Evolutionary conservation across 2,888 invertebrate species (phyloP).

Genomic region (Omphaloscelis lunosa): DNA sequence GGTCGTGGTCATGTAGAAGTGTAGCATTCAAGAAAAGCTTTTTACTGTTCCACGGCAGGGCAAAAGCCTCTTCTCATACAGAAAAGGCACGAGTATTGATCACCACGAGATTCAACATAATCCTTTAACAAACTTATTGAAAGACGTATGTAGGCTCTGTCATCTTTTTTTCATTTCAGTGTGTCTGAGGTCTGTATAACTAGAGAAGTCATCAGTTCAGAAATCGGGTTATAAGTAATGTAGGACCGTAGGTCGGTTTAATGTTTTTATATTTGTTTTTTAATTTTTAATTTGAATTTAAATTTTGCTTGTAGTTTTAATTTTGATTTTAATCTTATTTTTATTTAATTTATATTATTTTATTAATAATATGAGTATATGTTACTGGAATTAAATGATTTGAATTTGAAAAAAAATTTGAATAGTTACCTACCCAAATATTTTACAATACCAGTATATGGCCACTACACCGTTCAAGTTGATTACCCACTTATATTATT

Average conservation of each 20-base stretch:
- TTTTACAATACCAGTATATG: background rate
- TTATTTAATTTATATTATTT: too few relatives aligned
- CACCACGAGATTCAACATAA: background rate
- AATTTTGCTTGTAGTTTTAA: too few relatives aligned
- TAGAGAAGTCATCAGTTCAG: background rate
- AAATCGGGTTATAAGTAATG: background rate
- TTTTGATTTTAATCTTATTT: too few relatives aligned
- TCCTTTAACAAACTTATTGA: background rate
- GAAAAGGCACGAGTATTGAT: background rate
- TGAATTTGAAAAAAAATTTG: too few relatives aligned
- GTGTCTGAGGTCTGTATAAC: background rate
- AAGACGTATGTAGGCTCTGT: background rate
- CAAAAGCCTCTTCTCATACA: background rate
- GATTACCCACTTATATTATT: background rate
- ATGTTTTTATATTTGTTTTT: too few relatives aligned
- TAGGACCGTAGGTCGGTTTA: too few relatives aligned
- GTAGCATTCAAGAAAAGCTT: conserved; percentile 50
- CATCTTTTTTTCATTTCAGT: background rate
- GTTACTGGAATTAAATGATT: too few relatives aligned
- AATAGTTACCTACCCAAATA: too few relatives aligned
- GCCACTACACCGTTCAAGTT: background rate
- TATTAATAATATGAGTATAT: too few relatives aligned
- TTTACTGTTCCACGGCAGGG: background rate
- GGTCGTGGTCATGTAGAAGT: conserved; percentile 62
- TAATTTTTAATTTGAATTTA: too few relatives aligned